These are phyloP conservation scores for Prinia subflava DNA, from an alignment of 2,113 vertebrate genomes.

Conservation along the genomic window DNA sequence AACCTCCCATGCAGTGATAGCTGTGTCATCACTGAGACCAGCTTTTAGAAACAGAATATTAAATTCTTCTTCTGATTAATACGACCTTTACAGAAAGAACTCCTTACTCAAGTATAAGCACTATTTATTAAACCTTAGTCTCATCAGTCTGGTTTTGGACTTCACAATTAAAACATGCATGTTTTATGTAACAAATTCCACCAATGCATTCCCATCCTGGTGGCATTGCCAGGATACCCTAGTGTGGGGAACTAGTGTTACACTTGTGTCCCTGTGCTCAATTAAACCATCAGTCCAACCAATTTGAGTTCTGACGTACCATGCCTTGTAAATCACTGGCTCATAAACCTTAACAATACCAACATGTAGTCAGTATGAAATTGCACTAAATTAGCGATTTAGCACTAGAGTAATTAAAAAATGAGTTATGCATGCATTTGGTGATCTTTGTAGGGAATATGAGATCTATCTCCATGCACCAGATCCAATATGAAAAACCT, in stretches of 20 bases:
- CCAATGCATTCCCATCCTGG: background rate
- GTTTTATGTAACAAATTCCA: background rate
- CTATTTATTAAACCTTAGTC: background rate
- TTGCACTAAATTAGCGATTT: slow-evolving; percentile 47
- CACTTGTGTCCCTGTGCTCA: background rate
- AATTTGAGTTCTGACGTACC: slow-evolving; percentile 48
- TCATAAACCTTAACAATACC: slow-evolving; percentile 66
- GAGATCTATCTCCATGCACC: background rate
- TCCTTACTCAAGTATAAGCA: background rate
- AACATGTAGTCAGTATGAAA: slow-evolving; percentile 33
- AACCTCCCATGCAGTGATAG: background rate
- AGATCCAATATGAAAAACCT: background rate
- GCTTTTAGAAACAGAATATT: background rate
- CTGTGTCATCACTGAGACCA: background rate
- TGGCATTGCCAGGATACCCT: background rate
- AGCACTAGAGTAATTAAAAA: slow-evolving; percentile 32
- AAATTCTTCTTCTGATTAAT: background rate
- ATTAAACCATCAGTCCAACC: slow-evolving; percentile 41
- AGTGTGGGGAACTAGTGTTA: background rate
- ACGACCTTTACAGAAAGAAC: background rate
- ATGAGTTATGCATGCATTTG: background rate
- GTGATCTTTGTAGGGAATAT: background rate
- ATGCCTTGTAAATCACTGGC: slow-evolving; percentile 53
- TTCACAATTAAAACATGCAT: background rate
- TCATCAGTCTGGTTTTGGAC: background rate